These are phyloP conservation scores for Agriopis aurantiaria DNA, from an alignment of 2,888 invertebrate genomes.

Conservation along the genomic window DNA sequence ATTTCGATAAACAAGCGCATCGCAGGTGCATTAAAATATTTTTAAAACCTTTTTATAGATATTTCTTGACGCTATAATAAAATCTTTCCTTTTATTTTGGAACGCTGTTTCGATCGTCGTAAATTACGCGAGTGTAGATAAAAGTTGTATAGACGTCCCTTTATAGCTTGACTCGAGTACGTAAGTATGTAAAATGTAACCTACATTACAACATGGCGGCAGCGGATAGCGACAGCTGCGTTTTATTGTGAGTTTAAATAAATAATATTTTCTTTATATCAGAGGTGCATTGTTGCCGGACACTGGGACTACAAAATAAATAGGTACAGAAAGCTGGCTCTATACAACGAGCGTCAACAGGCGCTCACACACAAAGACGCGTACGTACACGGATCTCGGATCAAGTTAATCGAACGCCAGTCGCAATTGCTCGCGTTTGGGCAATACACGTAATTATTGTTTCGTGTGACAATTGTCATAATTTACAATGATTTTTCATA, in stretches of 20 bases:
- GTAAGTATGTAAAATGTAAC: constrained; percentile 47
- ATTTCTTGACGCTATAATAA: constrained; percentile 43
- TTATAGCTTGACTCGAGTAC: constrained; percentile 48
- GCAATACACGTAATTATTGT: too few species aligned
- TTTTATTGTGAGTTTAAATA: constrained; percentile 81
- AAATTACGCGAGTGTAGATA: constrained; percentile 65
- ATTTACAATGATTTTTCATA: too few species aligned
- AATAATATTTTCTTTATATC: constrained; percentile 87
- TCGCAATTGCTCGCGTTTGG: too few species aligned
- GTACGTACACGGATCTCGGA: too few species aligned
- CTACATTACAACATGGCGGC: constrained; percentile 66
- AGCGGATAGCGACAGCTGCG: constrained; percentile 71
- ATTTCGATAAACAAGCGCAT: constrained; percentile 5
- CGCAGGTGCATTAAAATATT: constrained; percentile 31
- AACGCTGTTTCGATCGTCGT: constrained; percentile 52
- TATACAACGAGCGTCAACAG: too few species aligned
- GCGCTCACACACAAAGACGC: too few species aligned
- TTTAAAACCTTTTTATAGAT: constrained; percentile 27
- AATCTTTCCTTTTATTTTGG: constrained; percentile 55
- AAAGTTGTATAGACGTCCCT: constrained; percentile 54
- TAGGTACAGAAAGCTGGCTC: too few species aligned
- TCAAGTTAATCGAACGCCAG: too few species aligned
- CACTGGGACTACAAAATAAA: constrained; percentile 67
- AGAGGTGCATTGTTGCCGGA: constrained; percentile 80
- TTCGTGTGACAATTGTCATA: too few species aligned